Percentiles rank a stretch among this genome's conserved stretches.
Evolutionary conservation across 2,888 invertebrate species (phyloP).

Genomic region (Serripes groenlandicus): DNA sequence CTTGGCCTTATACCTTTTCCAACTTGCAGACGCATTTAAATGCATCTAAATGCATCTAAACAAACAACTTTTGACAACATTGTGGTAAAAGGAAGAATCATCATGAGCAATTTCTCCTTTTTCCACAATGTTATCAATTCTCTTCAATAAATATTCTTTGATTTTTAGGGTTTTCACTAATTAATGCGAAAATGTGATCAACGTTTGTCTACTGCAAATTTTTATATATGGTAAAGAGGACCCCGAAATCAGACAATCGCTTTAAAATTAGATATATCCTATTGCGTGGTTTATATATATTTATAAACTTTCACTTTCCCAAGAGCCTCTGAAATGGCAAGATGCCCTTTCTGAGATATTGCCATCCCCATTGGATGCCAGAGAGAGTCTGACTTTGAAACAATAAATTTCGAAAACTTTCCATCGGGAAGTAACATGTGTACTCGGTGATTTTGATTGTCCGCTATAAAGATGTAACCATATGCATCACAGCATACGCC

Average conservation of each 20-base stretch:
- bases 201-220: no score
- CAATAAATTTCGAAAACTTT: conserved; percentile 75
- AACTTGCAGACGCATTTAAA: no score
- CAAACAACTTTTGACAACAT: no score
- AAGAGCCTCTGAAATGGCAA: conserved; percentile 82
- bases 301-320: conserved; percentile 82
- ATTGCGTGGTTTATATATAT: conserved; percentile 75
- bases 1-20: no score
- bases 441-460: conserved; percentile 81
- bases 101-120: conserved; percentile 10
- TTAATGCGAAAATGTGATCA: no score
- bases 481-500: conserved; percentile 81
- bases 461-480: conserved; percentile 82
- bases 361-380: conserved; percentile 83
- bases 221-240: no score
- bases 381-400: conserved; percentile 75
- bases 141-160: no score
- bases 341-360: conserved; percentile 76
- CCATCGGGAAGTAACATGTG: conserved; percentile 81
- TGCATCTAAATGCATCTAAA: no score
- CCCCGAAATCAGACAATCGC: no score
- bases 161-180: no score
- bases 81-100: no score
- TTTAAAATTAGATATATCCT: no score
- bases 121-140: conserved; percentile 4